Evolutionary conservation across 2,888 invertebrate genomes (phyloP).

Genomic region (Diogma glabrata): DNA sequence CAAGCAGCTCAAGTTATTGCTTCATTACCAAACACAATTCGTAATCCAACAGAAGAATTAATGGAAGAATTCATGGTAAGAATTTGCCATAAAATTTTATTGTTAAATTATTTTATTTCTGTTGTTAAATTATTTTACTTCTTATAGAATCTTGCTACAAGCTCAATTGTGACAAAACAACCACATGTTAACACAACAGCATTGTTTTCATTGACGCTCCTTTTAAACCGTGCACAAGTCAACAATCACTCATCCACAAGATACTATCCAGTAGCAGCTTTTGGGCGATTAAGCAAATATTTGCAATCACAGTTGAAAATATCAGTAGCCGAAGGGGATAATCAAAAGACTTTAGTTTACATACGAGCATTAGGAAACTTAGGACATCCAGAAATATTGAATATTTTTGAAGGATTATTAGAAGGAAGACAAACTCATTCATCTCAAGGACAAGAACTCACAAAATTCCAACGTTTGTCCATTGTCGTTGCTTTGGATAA

Average conservation of each 20-base stretch:
- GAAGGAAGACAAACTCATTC: too few species aligned
- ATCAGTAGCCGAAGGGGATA: conserved; percentile 43
- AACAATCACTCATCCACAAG: conserved; percentile 44
- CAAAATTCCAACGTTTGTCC: conserved; percentile 49
- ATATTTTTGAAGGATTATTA: conserved; percentile 52
- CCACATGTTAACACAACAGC: conserved; percentile 43
- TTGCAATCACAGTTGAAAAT: conserved; percentile 41
- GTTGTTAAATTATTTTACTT: too few species aligned
- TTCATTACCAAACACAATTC: conserved; percentile 41
- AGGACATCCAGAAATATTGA: conserved; percentile 48
- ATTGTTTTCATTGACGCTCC: conserved; percentile 45
- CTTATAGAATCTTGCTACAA: conserved; percentile 45
- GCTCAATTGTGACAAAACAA: conserved; percentile 42
- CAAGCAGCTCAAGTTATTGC: conserved; percentile 50
- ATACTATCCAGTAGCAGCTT: conserved; percentile 53
- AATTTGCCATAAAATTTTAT: too few species aligned
- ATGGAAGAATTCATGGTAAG: conserved; percentile 39
- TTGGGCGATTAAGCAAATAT: conserved; percentile 44
- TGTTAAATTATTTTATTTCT: too few species aligned
- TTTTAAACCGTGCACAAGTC: conserved; percentile 49
- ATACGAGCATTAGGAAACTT: conserved; percentile 53
- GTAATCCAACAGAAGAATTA: conserved; percentile 43
- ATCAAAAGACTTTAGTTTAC: conserved; percentile 45
- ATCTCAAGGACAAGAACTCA: too few species aligned
- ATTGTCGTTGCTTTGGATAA: conserved; percentile 47